Conservation (phyloP, 2,113 vertebrate genomes). For the Antigone vipio region DNA sequence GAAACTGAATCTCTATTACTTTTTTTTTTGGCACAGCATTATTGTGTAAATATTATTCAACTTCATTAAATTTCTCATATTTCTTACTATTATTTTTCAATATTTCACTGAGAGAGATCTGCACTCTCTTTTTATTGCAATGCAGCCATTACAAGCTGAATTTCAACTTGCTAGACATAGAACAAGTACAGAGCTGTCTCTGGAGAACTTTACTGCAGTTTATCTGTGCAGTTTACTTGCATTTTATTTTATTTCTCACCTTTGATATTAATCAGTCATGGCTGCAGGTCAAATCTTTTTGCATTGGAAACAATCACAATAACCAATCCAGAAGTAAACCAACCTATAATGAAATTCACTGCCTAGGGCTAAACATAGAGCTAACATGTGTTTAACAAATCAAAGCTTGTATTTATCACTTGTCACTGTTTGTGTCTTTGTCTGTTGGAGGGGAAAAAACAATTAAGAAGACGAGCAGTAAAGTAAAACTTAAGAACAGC, state of each 20-base stretch:
- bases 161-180: not conserved
- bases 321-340: constrained; percentile 60
- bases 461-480: constrained; percentile 12
- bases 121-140: not conserved
- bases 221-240: constrained; percentile 68
- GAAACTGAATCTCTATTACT: not conserved
- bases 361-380: constrained; percentile 78
- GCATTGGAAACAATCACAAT: constrained; percentile 39
- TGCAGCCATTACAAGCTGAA: constrained; percentile 59
- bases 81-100: not conserved
- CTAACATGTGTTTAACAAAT: constrained; percentile 84
- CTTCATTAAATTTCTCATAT: not conserved
- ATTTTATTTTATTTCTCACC: constrained; percentile 79
- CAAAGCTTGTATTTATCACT: constrained; percentile 77
- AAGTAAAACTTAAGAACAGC: constrained; percentile 6
- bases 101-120: not conserved
- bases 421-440: constrained; percentile 69
- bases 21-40: not conserved
- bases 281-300: constrained; percentile 53
- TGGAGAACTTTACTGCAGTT: constrained; percentile 77
- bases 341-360: constrained; percentile 79
- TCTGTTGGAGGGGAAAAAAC: not conserved
- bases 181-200: constrained; percentile 66
- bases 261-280: constrained; percentile 78
- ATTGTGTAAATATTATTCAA: not conserved